phyloP scores from a whole-genome alignment of 2,113 vertebrate species.

The Aspidoscelis tigris region DNA sequence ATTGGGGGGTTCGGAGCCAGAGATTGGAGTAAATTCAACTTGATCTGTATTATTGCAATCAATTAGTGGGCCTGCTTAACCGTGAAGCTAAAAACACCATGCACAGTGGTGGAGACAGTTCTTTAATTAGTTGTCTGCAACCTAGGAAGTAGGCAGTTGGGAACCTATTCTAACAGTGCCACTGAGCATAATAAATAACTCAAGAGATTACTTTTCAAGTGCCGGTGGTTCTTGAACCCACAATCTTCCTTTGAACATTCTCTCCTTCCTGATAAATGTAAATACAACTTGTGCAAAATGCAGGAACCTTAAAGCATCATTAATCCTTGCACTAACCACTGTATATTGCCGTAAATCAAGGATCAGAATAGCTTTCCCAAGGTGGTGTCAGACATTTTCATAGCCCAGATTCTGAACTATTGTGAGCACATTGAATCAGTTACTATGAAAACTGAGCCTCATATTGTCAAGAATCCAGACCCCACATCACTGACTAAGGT shows the following conservation, averaged over 20 bases:
- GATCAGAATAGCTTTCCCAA: too few relatives aligned
- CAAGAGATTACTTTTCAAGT: not conserved
- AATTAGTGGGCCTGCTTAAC: conserved; percentile 50
- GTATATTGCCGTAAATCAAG: not conserved
- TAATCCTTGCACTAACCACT: not conserved
- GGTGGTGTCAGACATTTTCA: not conserved
- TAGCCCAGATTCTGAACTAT: not conserved
- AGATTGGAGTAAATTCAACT: not conserved
- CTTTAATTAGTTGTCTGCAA: conserved; percentile 53
- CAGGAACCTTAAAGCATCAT: not conserved
- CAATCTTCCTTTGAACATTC: too few relatives aligned
- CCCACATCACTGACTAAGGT: not conserved
- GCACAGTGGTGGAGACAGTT: conserved; percentile 15
- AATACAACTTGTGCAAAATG: not conserved
- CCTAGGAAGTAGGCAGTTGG: conserved; percentile 10
- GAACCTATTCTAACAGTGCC: not conserved
- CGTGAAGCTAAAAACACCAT: conserved; percentile 3
- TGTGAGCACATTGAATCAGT: not conserved
- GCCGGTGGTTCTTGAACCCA: fast-evolving
- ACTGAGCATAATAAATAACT: not conserved
- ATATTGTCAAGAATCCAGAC: not conserved
- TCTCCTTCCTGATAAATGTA: not conserved
- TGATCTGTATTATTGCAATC: conserved; percentile 39
- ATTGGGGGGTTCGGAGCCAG: not conserved
- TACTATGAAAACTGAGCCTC: not conserved